phyloP scores from a whole-genome alignment of 1,140 invertebrate species.

The Cyclina sinensis region DNA sequence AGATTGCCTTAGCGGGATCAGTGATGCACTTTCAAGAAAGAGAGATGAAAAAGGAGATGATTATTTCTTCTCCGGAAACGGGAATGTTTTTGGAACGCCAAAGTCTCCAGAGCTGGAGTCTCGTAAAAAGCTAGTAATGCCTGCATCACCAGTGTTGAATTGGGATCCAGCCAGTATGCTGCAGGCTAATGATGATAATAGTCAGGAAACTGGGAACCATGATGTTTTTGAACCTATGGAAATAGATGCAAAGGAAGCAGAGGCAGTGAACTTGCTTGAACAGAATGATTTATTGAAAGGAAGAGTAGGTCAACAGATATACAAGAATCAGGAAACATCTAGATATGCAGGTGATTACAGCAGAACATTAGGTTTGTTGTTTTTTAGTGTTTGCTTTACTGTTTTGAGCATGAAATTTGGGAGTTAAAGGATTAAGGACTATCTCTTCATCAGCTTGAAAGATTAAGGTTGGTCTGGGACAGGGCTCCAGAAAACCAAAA shows the following conservation, averaged over 20 bases:
- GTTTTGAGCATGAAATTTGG: too few species aligned
- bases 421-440: too few species aligned
- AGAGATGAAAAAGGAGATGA: not conserved
- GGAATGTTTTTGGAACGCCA: not conserved
- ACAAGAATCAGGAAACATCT: not conserved
- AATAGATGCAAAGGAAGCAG: not conserved
- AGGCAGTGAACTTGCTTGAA: constrained; percentile 23
- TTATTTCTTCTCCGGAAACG: not conserved
- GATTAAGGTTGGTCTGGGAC: too few species aligned
- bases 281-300: not conserved
- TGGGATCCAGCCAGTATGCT: not conserved
- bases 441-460: too few species aligned
- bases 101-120: not conserved
- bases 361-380: not conserved
- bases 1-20: not conserved
- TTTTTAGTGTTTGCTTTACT: too few species aligned
- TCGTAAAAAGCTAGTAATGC: not conserved
- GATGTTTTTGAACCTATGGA: constrained; percentile 36
- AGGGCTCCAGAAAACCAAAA: too few species aligned
- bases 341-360: not conserved
- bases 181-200: not conserved
- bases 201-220: not conserved
- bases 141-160: not conserved
- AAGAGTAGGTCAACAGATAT: not conserved
- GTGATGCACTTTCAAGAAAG: not conserved